phyloP scores from a whole-genome alignment of 2,797 vertebrate species.

The Chaenodraco wilsoni region DNA sequence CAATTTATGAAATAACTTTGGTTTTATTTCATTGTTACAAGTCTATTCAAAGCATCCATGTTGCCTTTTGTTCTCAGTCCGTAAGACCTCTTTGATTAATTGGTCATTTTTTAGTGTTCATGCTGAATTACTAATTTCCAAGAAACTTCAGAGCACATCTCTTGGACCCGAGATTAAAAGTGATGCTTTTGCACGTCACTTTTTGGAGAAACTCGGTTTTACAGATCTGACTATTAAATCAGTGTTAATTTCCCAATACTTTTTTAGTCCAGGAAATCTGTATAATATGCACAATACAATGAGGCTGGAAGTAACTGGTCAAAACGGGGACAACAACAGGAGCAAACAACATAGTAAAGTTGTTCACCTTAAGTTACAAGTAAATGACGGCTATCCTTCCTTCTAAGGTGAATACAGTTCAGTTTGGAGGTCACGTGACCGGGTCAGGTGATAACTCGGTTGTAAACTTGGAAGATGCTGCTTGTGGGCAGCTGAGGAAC shows the following conservation, averaged over 20 bases:
- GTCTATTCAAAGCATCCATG: no score
- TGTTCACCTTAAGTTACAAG: not conserved
- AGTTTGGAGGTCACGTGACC: not conserved
- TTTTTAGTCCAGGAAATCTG: no score
- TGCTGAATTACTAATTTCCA: no score
- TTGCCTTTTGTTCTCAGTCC: not conserved
- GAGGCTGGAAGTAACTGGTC: not conserved
- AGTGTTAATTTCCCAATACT: no score
- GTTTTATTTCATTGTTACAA: not conserved
- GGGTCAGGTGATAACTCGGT: not conserved
- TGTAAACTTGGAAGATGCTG: not conserved
- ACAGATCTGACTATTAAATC: no score
- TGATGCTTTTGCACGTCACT: no score
- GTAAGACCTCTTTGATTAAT: no score
- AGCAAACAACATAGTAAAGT: not conserved
- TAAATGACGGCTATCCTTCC: not conserved
- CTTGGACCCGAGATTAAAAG: no score
- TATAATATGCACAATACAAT: not conserved
- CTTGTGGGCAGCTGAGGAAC: constrained; percentile 2
- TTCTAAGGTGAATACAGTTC: not conserved
- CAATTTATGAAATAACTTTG: not conserved
- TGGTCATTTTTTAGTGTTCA: no score
- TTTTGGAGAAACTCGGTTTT: no score
- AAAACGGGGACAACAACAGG: not conserved
- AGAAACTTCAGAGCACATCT: no score